A percentile compares a stretch with the other conserved stretches of the same genome.
phyloP scores from a whole-genome alignment of 2,797 vertebrate species.

The Odontamblyopus lacepedii region DNA sequence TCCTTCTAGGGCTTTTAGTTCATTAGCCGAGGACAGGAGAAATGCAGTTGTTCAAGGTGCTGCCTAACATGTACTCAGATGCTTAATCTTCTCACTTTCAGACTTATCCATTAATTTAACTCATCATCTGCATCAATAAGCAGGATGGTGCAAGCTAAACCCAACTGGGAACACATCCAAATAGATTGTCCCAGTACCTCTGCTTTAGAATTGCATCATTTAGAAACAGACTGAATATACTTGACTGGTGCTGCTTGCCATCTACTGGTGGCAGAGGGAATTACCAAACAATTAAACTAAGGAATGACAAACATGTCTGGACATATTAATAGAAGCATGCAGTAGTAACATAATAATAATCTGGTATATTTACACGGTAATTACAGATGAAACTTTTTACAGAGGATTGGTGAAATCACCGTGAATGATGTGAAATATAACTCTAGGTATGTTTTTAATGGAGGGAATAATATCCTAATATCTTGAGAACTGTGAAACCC shows the following conservation, averaged over 20 bases:
- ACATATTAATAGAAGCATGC: too few species aligned
- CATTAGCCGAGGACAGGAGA: neutral
- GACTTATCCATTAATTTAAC: neutral
- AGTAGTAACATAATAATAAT: too few species aligned
- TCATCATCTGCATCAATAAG: neutral
- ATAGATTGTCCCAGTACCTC: neutral
- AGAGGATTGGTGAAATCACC: too few species aligned
- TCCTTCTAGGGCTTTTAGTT: conserved; percentile 1
- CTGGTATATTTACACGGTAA: too few species aligned
- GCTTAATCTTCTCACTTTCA: neutral
- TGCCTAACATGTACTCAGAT: neutral
- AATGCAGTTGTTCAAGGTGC: conserved; percentile 6
- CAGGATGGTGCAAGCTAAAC: neutral
- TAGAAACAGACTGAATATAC: too few species aligned
- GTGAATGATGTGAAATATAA: neutral
- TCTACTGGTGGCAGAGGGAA: too few species aligned
- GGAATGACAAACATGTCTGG: too few species aligned
- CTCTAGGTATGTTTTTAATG: neutral
- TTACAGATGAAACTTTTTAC: too few species aligned
- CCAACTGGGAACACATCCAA: neutral
- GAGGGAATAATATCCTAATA: neutral
- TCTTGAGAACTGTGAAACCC: too few species aligned
- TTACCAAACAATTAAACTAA: too few species aligned
- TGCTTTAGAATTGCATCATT: neutral
- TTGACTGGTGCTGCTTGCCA: too few species aligned